Base-by-base conservation (phyloP, 2,797 vertebrate species). In the Aulostomus chinensis region DNA sequence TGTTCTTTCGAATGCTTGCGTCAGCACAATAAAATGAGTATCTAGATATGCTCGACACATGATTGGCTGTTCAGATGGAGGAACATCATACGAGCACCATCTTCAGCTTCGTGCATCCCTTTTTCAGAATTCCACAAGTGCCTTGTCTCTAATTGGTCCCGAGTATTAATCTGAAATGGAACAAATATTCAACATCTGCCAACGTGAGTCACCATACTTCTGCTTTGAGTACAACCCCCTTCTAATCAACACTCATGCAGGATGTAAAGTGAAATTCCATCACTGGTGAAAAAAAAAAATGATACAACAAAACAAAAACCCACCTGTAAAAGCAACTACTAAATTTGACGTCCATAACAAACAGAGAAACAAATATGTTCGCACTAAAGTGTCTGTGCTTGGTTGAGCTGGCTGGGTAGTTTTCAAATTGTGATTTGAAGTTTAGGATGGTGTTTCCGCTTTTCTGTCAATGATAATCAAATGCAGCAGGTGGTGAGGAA, bases 401-500 rank as follows among this genome's bases (percentile, higher is more conserved):
- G 9, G 17, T 26, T 7, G 25, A 34, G 25, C 40, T 16, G 28
- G 59, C 55, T 50, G 38, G 46, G 77, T 81, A 75, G 72, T 84
- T 25, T 25, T 25, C 17, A 37, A 8, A 49, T 4, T 9, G 14
- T 6, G 17, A 29, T 7, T 20, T 15, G 65, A 78, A 78, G 70
- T 73, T 85, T 53, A 37, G 55, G 69, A 28, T 41, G 65, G 50
- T 49, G 56, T 80, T 83, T 87, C 82, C 56, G 83, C 68, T 80
- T 86, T 86, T 10, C 83, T 65, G 76, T 51, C 47, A 41, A 52
- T 71, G 70, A 84, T 86, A 87, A 90, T 88, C 76, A 85, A 60
- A 76, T 82, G 82, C 90, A 75, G 89, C 90, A 91, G 90, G 91
- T 91, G 90, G 88, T 59, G 72, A 79, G 81, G 87, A 90, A 87